Evolutionary conservation across 2,888 invertebrate species (phyloP), one percentile per base, ranked within the genome.

Genomic region (Hanleya hanleyi): DNA sequence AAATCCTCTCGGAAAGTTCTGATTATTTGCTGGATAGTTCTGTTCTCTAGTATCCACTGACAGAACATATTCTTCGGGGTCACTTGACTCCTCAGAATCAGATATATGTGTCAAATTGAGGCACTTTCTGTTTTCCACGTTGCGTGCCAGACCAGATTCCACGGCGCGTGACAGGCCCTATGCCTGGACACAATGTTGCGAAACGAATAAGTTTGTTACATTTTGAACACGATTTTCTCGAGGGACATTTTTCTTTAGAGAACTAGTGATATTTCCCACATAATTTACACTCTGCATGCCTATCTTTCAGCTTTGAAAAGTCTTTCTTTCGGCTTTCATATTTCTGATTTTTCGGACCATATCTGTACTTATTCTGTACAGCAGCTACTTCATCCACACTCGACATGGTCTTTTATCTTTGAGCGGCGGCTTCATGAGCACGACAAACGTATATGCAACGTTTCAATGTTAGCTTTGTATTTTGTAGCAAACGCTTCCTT

Each of bases 401-500:
- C 15, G 29, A 18, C 3, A 69, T 41, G 22, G 51, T n/a, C 22
- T 51, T 51, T 7, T n/a, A 7, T n/a, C 71, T 68, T 15, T 7
- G 32, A 2, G 35, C 18, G 26, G 73, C 64, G 50, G 69, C 67
- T 69, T 41, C 73, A 47, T 70, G 62, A 41, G 65, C 73, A 22
- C 68, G 7, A 49, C 73, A 76, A 29, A 73, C 61, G 41, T 76
- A 64, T 26, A 66, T 51, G 49, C 75, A 75, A 29, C 50, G 66
- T 18, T 51, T 38, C n/a, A 74, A 57, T 5, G 49, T 70, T 33
- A 75, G 47, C 7, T 71, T 69, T n/a, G 35, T 36, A 37, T 75
- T 72, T 29, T 71, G 71, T 18, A 77, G 50, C 15, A 75, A 69
- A 50, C 61, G 69, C 51, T 65, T 47, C 47, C 41, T n/a, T n/a